Evolutionary conservation across 2,113 vertebrate genomes (phyloP), one percentile per base, ranked within the genome.

Genomic region (Ammospiza caudacuta): DNA sequence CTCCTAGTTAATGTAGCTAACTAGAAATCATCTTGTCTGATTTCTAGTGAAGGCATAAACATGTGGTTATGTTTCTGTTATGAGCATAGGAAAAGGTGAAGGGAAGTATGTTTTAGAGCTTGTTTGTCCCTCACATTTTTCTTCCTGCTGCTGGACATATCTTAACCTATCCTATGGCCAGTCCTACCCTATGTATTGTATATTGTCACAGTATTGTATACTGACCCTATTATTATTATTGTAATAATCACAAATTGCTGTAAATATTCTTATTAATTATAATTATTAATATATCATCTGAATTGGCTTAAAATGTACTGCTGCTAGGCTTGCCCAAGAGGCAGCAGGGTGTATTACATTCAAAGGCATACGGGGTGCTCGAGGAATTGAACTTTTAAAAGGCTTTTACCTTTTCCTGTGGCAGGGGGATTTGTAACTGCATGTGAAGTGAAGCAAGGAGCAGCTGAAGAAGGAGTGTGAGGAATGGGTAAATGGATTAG

Each of bases 401-500:
- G 16, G 39, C 7, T 87, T 90, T 83, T 59, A 61, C 35, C n/a
- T 89, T 82, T 89, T 64, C 39, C 31, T 52, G 15, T 54, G 24
- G 15, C 44, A 64, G 25, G 16, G 8, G 3, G 23, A 58, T 59
- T 85, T 90, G 54, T 52, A 66, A 9, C 39, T 68, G 24, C 37
- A 18, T 21, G 54, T 58, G 82, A 82, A 91, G 14, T 24, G 43
- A 67, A 72, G 58, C 27, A 81, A 91, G 24, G 39, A 91, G 47
- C 0, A 2, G 58, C 31, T 55, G 84, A 61, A 82, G 82, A 89
- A 93, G n/a, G 52, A 91, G 75, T 91, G 67, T 73, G 58, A 91
- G 83, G 75, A 95, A 64, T 62, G 58, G 73, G 37, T n/a, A 93
- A 91, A 87, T 66, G 84, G 69, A 84, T 96, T 95, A 90, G 31